Conservation (phyloP, 2,888 invertebrate genomes). For the Sphecodes monilicornis region DNA sequence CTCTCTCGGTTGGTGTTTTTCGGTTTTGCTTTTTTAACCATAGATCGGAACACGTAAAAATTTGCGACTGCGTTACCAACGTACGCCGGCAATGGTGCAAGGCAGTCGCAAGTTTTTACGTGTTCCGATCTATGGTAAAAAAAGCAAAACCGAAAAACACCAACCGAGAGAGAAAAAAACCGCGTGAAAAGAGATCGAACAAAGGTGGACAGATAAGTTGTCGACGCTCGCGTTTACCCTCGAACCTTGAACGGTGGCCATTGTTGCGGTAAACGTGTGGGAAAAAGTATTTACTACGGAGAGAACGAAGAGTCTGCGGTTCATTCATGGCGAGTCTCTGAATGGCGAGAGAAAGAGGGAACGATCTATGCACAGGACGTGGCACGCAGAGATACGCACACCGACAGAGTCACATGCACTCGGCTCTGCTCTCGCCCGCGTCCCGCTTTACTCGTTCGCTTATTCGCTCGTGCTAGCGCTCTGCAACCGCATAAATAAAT, state of each 20-base stretch:
- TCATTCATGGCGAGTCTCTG: slow-evolving; percentile 77
- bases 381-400: slow-evolving; percentile 45
- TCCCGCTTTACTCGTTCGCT: neutral
- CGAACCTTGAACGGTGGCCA: slow-evolving; percentile 58
- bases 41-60: neutral
- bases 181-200: slow-evolving; percentile 9
- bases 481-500: slow-evolving; percentile 38
- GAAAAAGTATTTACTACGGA: slow-evolving; percentile 72
- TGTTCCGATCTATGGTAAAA: neutral
- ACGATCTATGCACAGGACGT: slow-evolving; percentile 60
- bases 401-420: slow-evolving; percentile 3
- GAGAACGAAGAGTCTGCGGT: slow-evolving; percentile 74
- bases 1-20: neutral
- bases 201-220: slow-evolving; percentile 1
- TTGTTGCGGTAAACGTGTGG: slow-evolving; percentile 67
- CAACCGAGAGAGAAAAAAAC: neutral
- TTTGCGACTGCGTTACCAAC: too few relatives aligned
- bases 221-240: slow-evolving; percentile 33
- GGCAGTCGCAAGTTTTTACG: neutral
- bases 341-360: slow-evolving; percentile 73
- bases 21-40: neutral
- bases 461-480: slow-evolving; percentile 12
- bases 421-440: slow-evolving; percentile 5
- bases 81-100: too few relatives aligned
- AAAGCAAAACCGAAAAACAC: neutral